Evolutionary conservation across 64 coral and sea anemone species (phyloP), one percentile per base, ranked within the genome.

Genomic region (Montipora sp.): DNA sequence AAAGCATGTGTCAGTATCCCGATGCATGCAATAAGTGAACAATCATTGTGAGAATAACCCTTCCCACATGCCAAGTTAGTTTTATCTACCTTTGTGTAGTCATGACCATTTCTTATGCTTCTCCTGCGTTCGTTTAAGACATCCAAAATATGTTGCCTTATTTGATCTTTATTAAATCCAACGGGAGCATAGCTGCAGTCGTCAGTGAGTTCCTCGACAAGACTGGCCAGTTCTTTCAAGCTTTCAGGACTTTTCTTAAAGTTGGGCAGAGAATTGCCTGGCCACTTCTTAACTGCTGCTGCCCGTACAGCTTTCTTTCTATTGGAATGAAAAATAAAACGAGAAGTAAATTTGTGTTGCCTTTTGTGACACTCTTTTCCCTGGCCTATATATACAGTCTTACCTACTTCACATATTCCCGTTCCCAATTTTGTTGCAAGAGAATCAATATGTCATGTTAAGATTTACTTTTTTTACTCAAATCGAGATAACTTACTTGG

Each of bases 101-200:
- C 89, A 91, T 91, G 89, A 48, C 89, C 78, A 47, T 80, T 69
- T 48, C 63, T 20, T 7, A 90, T 81, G 45, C 71, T 22, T 70
- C 77, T 77, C 14, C 78, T 80, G n/a, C 77, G 65, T 73, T 90
- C 77, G 71, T 90, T 90, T 18, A 90, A 10, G 36, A 83, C 47
- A 55, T 91, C 89, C 78, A 91, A 69, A 5, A 91, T 82, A 58
- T 91, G 89, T 43, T 91, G 89, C 72, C 69, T 71, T 43, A 91
- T 91, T 7, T 80, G 65, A 46, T 91, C 79, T 73, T 82, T 91
- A 11, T 83, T 24, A 58, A 91, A 91, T 22, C 47, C 63, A n/a
- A 48, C 66, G 27, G 70, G 65, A 66, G 59, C 78, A 71, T 72
- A 83, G 65, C 36, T 72, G 22, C 89, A 91, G 47, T 71, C 69